Percentiles rank a stretch among this genome's conserved stretches.
phyloP scores from a whole-genome alignment of 30 jellyfish, hydroid and myxozoan genomes.

The Pelagia noctiluca region DNA sequence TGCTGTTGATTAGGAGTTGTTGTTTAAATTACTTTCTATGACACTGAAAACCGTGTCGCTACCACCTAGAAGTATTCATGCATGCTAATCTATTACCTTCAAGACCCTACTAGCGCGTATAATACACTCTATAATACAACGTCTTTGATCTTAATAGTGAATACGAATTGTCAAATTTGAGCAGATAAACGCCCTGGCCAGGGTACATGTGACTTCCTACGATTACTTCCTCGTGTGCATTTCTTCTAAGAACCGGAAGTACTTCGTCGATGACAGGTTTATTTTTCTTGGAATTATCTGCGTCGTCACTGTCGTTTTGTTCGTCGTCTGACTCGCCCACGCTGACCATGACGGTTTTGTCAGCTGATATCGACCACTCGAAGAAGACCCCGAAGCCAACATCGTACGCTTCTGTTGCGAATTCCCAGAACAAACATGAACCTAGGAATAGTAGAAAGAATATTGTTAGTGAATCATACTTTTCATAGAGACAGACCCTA shows the following conservation, averaged over 20 bases:
- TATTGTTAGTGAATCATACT: too few species aligned
- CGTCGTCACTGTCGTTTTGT: constrained; percentile 36
- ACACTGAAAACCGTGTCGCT: too few species aligned
- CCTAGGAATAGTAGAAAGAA: constrained; percentile 34
- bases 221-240: constrained; percentile 96
- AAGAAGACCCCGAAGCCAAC: constrained; percentile 95
- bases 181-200: constrained; percentile 95
- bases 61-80: too few species aligned
- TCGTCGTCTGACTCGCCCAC: constrained; percentile 71
- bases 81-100: too few species aligned
- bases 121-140: constrained; percentile 92
- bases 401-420: constrained; percentile 93
- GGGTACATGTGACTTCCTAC: constrained; percentile 98
- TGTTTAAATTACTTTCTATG: too few species aligned
- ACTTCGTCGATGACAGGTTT: constrained; percentile 81
- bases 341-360: constrained; percentile 55
- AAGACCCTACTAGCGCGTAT: constrained; percentile 84
- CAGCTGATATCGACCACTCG: constrained; percentile 82
- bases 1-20: too few species aligned
- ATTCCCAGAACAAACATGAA: constrained; percentile 97
- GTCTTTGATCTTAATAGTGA: constrained; percentile 92
- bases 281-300: constrained; percentile 33
- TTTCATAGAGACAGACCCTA: too few species aligned
- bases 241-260: constrained; percentile 93
- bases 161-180: constrained; percentile 94